Base-by-base conservation (phyloP, 1,140 invertebrate species). In the Zaprionus tsacasi region DNA sequence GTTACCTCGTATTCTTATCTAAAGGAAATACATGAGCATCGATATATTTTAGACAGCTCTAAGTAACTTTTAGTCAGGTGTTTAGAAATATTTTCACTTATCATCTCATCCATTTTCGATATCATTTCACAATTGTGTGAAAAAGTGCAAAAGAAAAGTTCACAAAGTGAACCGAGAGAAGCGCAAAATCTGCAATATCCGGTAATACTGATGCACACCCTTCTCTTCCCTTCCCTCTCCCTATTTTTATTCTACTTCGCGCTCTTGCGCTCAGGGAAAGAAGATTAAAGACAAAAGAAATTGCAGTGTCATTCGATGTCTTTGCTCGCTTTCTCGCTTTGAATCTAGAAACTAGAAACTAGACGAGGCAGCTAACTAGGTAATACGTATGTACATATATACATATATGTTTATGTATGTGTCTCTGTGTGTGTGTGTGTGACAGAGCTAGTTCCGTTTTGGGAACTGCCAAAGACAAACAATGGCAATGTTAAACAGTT, bases 181-280 rank as follows among this genome's bases (percentile, higher is more conserved):
- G 50, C 61, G 60, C 68, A 40, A 75, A 70, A 85, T 85, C 67
- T 81, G 82, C 82, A 81, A 85, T 81, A 81, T 85, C 75, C 81
- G 75, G 60, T 60, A 67, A 75, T 78, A 81, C 75, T 65, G 55
- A 35, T 71, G 59, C 71, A 57, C 21, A 57, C 57, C 50, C 55
- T 58, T 30, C 63, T 33, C 38, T 50, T 63, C 25, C 52, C 27
- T 57, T 30, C n/a, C 11, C 30, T n/a, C 17, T 17, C 6, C 11
- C 35, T 55, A 17, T 69, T 59, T 57, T 61, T 45, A 15, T 15
- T 73, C 33, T 35, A 7, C 30, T 68, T 69, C 11, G 11, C 60
- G 40, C 65, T 43, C 45, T 50, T 10, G 10, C 21, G 10, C 21
- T 21, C 12, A 54, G 60, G 15, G 45, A 58, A 8, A 33, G 30